phyloP scores from a whole-genome alignment of 2,797 vertebrate species.

The Helicolenus hilgendorfi region DNA sequence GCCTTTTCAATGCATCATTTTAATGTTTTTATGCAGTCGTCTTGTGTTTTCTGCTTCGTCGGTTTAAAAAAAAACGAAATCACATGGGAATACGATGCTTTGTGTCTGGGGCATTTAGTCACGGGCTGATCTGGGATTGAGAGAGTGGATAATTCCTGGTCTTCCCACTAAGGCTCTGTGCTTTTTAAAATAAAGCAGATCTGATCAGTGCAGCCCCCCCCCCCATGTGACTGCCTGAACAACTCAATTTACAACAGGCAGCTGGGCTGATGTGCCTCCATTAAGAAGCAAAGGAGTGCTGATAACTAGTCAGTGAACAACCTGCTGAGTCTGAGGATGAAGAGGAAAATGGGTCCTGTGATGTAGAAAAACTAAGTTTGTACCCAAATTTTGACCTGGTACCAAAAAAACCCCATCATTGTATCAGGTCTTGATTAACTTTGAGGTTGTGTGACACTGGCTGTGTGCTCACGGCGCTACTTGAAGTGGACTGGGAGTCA shows the following conservation, averaged over 20 bases:
- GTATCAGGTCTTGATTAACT: neutral
- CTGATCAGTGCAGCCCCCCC: constrained; percentile 36
- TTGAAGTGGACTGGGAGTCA: constrained; percentile 5
- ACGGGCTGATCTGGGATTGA: constrained; percentile 67
- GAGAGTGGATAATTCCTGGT: constrained; percentile 66
- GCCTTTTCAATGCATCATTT: constrained; percentile 35
- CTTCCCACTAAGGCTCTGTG: constrained; percentile 43
- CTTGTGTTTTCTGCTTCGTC: constrained; percentile 46
- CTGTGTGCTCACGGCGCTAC: neutral
- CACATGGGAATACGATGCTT: constrained; percentile 37
- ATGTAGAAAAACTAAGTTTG: neutral
- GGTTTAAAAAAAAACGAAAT: constrained; percentile 33
- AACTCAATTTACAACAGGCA: constrained; percentile 81
- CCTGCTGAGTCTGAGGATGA: constrained; percentile 39
- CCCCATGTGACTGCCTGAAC: constrained; percentile 50
- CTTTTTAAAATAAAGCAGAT: constrained; percentile 75
- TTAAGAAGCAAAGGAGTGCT: constrained; percentile 61
- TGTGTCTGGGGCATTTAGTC: constrained; percentile 68
- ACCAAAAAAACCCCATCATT: neutral
- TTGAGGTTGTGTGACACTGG: neutral
- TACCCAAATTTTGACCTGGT: neutral
- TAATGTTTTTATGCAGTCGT: neutral
- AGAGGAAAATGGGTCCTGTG: constrained; percentile 5
- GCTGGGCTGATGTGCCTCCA: constrained; percentile 71
- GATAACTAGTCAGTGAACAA: constrained; percentile 55